Conservation (phyloP, 2,797 vertebrate genomes). For the Morus bassanus region DNA sequence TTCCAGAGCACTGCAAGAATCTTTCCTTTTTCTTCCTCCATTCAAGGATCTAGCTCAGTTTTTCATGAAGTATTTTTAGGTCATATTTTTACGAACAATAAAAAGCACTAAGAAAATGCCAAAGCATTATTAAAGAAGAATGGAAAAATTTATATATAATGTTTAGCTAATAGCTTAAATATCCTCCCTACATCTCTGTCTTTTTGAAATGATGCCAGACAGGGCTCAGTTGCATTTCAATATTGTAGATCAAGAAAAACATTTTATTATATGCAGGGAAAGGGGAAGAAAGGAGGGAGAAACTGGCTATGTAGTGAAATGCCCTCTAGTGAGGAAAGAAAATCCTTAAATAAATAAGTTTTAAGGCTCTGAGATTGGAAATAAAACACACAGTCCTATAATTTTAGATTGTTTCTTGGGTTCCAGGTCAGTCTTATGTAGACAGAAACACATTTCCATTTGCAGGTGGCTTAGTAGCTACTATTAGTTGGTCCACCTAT, state of each 20-base stretch:
- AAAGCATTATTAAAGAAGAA: slow-evolving; percentile 11
- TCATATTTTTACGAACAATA: neutral
- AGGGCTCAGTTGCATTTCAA: neutral
- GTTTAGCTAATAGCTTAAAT: slow-evolving; percentile 13
- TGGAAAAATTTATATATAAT: neutral
- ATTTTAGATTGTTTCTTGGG: neutral
- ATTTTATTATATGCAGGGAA: neutral
- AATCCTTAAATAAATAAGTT: neutral
- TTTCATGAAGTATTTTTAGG: slow-evolving; percentile 8
- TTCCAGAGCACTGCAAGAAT: neutral
- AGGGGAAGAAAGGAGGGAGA: neutral
- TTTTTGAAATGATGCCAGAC: neutral
- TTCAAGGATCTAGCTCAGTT: neutral
- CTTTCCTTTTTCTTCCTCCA: slow-evolving; percentile 13
- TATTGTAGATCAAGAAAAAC: neutral
- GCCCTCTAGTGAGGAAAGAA: neutral
- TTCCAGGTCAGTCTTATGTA: neutral
- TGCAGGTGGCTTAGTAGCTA: neutral
- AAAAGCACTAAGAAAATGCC: neutral
- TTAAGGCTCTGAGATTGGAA: neutral
- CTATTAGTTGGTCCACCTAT: neutral
- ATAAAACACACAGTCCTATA: neutral
- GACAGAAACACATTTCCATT: neutral
- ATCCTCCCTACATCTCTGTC: neutral
- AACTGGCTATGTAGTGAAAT: neutral